Evolutionary conservation across 2,113 vertebrate genomes (phyloP).

Genomic region (Epinephelus moara): DNA sequence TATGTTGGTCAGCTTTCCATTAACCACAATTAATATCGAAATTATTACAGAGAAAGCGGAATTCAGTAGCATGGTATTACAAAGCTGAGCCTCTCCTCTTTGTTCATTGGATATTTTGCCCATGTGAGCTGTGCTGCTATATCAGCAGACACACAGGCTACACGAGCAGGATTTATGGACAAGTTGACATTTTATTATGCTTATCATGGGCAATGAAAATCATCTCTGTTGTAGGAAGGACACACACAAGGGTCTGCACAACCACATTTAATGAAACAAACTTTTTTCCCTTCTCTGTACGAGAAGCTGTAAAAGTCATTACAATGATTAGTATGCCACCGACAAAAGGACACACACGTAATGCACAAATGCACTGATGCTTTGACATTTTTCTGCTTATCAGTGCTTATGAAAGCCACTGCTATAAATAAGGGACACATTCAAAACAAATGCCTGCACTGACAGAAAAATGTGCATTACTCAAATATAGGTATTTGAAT

Average conservation of each 20-base stretch:
- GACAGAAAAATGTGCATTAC: conserved; percentile 39
- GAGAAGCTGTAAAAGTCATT: conserved; percentile 32
- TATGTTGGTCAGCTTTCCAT: not conserved
- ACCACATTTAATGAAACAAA: not conserved
- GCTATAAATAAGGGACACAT: conserved; percentile 31
- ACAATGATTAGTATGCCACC: conserved; percentile 20
- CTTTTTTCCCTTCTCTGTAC: not conserved
- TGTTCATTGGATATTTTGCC: conserved; percentile 11
- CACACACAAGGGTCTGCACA: conserved; percentile 17
- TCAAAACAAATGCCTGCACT: conserved; percentile 33
- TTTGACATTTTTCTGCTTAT: conserved; percentile 31
- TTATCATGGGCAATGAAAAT: conserved; percentile 45
- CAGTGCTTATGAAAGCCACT: conserved; percentile 11
- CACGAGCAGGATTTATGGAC: conserved; percentile 43
- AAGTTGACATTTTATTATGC: conserved; percentile 60
- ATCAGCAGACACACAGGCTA: conserved; percentile 28
- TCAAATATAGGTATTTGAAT: conserved; percentile 11
- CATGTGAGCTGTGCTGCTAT: conserved; percentile 24
- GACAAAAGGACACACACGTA: not conserved
- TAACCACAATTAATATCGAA: not conserved
- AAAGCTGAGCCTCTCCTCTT: not conserved
- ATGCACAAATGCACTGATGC: conserved; percentile 7
- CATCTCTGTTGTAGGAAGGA: conserved; percentile 20
- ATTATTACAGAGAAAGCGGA: not conserved
- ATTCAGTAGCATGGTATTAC: not conserved